Conservation (phyloP, 2,113 vertebrate species). For the Hemicordylus capensis region DNA sequence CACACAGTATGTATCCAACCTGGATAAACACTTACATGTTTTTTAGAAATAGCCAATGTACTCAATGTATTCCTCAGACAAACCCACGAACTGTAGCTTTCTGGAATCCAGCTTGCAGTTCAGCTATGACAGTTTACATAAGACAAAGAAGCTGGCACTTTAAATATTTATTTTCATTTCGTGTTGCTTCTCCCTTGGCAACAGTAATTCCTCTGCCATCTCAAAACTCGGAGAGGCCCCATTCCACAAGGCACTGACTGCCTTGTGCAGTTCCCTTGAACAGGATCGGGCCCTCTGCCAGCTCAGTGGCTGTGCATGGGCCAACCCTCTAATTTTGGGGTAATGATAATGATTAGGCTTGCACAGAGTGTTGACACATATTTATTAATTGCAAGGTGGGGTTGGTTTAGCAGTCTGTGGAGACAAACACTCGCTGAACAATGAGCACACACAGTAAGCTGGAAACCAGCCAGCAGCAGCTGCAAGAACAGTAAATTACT, state of each 20-base stretch:
- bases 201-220: slow-evolving; percentile 45
- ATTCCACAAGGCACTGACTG: slow-evolving; percentile 13
- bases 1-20: background rate
- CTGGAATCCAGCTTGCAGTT: background rate
- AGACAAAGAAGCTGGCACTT: slow-evolving; percentile 15
- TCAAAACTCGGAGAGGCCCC: slow-evolving; percentile 33
- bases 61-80: background rate
- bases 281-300: slow-evolving; percentile 39
- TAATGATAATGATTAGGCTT: slow-evolving; percentile 63
- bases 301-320: slow-evolving; percentile 26
- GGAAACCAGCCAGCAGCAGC: slow-evolving; percentile 62
- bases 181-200: slow-evolving; percentile 36
- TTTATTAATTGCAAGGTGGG: slow-evolving; percentile 74
- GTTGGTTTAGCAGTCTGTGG: slow-evolving; percentile 54
- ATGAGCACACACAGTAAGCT: slow-evolving; percentile 48
- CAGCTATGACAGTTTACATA: slow-evolving; percentile 12
- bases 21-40: background rate
- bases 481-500: slow-evolving; percentile 54
- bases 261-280: slow-evolving; percentile 24
- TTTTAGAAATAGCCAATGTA: background rate
- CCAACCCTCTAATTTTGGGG: slow-evolving; percentile 60
- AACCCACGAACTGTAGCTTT: background rate
- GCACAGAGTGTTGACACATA: slow-evolving; percentile 63
- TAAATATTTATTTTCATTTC: slow-evolving; percentile 47
- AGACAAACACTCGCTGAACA: slow-evolving; percentile 64